Conservation (phyloP, 2,888 invertebrate species). For the Meganola albula region DNA sequence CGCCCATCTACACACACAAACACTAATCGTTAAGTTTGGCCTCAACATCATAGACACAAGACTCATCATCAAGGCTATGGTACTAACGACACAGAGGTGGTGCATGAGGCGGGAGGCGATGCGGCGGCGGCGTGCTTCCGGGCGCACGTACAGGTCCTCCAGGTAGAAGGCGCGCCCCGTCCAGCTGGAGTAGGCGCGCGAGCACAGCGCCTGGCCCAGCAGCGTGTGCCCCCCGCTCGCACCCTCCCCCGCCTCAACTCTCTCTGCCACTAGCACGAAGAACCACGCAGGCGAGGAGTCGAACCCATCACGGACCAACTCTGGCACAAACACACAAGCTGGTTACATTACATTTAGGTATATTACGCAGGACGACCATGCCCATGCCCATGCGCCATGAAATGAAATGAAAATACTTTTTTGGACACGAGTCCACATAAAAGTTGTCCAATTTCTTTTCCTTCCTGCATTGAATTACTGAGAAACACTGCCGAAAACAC, state of each 20-base stretch:
- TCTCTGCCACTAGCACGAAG: constrained; percentile 80
- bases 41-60: too few species aligned
- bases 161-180: constrained; percentile 87
- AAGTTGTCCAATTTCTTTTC: too few species aligned
- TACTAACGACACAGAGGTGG: constrained; percentile 41
- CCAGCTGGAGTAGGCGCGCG: constrained; percentile 91
- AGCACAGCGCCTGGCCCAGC: constrained; percentile 89
- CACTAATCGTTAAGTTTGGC: too few species aligned
- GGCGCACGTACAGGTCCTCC: constrained; percentile 90
- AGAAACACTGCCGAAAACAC: too few species aligned
- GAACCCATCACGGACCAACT: constrained; percentile 83
- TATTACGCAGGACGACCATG: too few species aligned
- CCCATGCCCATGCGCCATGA: too few species aligned
- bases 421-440: too few species aligned
- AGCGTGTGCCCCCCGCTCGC: constrained; percentile 83
- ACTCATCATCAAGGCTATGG: not conserved
- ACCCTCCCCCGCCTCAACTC: constrained; percentile 45
- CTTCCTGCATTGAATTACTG: too few species aligned
- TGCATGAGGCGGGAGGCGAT: constrained; percentile 80
- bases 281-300: constrained; percentile 79
- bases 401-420: too few species aligned
- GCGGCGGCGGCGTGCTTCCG: constrained; percentile 78
- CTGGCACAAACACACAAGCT: constrained; percentile 44
- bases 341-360: too few species aligned
- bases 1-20: constrained; percentile 43